Base-by-base conservation (phyloP, 2,888 invertebrate genomes). In the Ditylenchus weischeri region DNA sequence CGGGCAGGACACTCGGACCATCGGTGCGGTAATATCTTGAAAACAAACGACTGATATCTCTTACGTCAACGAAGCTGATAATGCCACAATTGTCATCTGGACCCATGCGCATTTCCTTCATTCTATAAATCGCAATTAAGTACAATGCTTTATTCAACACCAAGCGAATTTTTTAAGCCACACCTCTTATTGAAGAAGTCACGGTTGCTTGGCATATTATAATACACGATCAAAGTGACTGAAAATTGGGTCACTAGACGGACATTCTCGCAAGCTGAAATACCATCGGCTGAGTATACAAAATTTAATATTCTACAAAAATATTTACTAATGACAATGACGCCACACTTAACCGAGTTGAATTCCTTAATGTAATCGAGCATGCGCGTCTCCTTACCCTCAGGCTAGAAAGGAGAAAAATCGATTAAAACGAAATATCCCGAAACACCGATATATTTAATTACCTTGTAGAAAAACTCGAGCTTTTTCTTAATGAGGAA, bases 151-250 rank as follows among this genome's bases (percentile, higher is more conserved):
- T 18, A 54, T 7, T 10, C 54, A 54, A 18, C 2, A 29, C 1
- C 54, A 54, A 54, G 10, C 5, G 54, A 7, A 10, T 1, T 43
- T 43, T 43, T 10, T 6, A 43, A 15, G 43, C 8, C 43, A 6
- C 15, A 54, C 54, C 54, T 23, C n/a, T 54, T 54, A 10, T 54
- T 54, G n/a, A 54, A 54, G 54, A 54, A 54, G 29, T 54, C 54
- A 13, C 54, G 21, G 54, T 54, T 54, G 29, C n/a, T 54, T 23
- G 54, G 54, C 54, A 54, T 1, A 54, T 54, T 54, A 18, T 5
- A 54, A 18, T 43, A 8, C 11, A 29, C n/a, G 54, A 54, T 54
- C 50, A 50, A 5, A 50, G 50, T 21, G 5, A 43, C 43, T 43
- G 43, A 43, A 6, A 15, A 43, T 38, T 13, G 43, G 13, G 43